Percentiles rank a stretch among this genome's conserved stretches.
Evolutionary conservation across 2,113 vertebrate genomes (phyloP).

Genomic region (Passer domesticus): DNA sequence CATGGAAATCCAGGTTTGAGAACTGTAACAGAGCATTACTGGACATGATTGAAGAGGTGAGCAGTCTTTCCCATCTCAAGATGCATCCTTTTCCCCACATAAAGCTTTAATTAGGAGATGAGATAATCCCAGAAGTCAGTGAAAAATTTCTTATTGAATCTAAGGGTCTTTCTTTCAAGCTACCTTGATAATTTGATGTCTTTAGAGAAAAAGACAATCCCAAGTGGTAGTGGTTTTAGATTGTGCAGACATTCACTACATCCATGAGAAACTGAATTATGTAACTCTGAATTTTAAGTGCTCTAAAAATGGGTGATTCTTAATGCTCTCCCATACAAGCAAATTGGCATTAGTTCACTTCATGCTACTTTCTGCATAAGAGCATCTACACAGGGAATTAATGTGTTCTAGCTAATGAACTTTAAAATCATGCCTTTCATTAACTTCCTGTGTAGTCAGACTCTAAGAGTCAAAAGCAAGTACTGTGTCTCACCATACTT

Average conservation of each 20-base stretch:
- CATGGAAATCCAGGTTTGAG: constrained; percentile 95
- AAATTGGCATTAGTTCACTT: constrained; percentile 18
- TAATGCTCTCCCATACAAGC: background rate
- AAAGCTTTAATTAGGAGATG: background rate
- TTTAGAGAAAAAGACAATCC: background rate
- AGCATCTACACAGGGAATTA: constrained; percentile 5
- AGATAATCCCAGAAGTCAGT: background rate
- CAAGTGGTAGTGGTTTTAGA: background rate
- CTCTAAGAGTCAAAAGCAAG: background rate
- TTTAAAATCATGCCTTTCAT: background rate
- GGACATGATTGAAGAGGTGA: constrained; percentile 96
- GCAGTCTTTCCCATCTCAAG: background rate
- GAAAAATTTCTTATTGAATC: background rate
- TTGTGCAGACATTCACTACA: background rate
- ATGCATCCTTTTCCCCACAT: background rate
- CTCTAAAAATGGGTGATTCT: constrained; percentile 6
- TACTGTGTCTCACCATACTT: background rate
- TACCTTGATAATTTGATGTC: background rate
- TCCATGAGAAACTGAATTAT: constrained; percentile 1
- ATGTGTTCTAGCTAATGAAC: constrained; percentile 18
- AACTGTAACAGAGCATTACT: constrained; percentile 92
- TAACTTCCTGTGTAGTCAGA: constrained; percentile 18
- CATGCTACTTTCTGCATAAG: background rate
- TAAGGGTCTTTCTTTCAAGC: background rate
- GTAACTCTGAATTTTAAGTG: constrained; percentile 39